A percentile compares a stretch with the other conserved stretches of the same genome.
These are phyloP conservation scores for Leptinotarsa undecemlineata DNA, from an alignment of 1,140 invertebrate genomes.

Conservation along the genomic window DNA sequence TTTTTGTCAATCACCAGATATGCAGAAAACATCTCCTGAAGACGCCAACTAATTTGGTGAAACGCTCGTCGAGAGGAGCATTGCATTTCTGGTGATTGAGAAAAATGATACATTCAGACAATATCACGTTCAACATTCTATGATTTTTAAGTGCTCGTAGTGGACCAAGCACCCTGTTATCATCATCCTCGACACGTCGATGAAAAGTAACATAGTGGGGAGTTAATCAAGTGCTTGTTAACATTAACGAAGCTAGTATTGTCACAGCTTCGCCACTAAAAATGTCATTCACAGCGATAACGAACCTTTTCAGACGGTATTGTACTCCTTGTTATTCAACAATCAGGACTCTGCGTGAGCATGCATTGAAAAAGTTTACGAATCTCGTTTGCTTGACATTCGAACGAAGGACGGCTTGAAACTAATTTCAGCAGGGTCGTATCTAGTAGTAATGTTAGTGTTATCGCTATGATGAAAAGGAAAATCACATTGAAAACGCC, in stretches of 20 bases:
- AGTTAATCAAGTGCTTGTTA: constrained; percentile 49
- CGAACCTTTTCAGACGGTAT: constrained; percentile 42
- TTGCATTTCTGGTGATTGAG: too few species aligned
- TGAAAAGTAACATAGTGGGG: constrained; percentile 28
- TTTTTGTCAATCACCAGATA: too few species aligned
- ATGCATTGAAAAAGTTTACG: constrained; percentile 28
- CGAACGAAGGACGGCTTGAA: background rate
- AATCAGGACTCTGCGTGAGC: constrained; percentile 39
- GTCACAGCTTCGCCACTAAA: constrained; percentile 44
- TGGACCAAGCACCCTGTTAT: too few species aligned
- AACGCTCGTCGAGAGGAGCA: too few species aligned
- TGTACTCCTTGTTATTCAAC: constrained; percentile 38
- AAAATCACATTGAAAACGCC: background rate
- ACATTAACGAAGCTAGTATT: constrained; percentile 48
- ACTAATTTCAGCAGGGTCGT: too few species aligned
- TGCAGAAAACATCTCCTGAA: too few species aligned
- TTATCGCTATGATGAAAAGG: too few species aligned
- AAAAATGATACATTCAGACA: too few species aligned
- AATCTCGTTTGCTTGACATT: constrained; percentile 11
- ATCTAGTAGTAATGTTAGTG: too few species aligned
- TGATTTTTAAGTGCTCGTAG: too few species aligned
- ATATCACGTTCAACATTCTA: too few species aligned
- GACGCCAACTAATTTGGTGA: too few species aligned
- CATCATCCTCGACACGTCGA: background rate
- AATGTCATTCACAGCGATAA: constrained; percentile 47